phyloP scores from a whole-genome alignment of 2,888 invertebrate species.

The Caenorhabditis sp. region DNA sequence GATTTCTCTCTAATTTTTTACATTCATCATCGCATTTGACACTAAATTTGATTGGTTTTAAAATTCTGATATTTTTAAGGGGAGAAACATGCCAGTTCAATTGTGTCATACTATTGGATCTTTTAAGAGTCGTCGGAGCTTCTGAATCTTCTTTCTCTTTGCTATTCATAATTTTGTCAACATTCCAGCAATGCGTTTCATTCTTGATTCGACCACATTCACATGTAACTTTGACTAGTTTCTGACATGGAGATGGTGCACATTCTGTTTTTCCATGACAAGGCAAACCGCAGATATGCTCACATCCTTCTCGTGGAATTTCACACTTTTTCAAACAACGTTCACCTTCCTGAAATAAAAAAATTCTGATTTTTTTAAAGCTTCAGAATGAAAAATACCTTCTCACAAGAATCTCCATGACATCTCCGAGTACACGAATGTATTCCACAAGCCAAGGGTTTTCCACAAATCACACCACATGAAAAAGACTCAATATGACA shows the following conservation, averaged over 20 bases:
- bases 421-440: conserved; percentile 86
- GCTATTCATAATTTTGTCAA: conserved; percentile 23
- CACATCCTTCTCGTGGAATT: conserved; percentile 79
- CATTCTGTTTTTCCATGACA: conserved; percentile 82
- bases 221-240: conserved; percentile 57
- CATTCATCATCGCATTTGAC: conserved; percentile 94
- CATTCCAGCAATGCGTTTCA: conserved; percentile 46
- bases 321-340: conserved; percentile 79
- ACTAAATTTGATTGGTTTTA: conserved; percentile 72
- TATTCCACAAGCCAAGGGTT: conserved; percentile 81
- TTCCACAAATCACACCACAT: conserved; percentile 87
- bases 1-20: conserved; percentile 84
- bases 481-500: conserved; percentile 77
- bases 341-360: conserved; percentile 40
- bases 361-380: neutral
- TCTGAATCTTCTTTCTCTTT: conserved; percentile 16
- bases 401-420: conserved; percentile 80
- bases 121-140: conserved; percentile 5
- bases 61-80: neutral
- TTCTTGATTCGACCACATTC: conserved; percentile 57
- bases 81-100: conserved; percentile 28
- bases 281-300: conserved; percentile 84
- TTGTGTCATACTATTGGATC: conserved; percentile 28
- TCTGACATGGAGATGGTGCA: conserved; percentile 78
- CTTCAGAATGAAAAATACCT: neutral